A percentile compares a stretch with the other conserved stretches of the same genome.
Conservation (phyloP, 2,113 vertebrate genomes). For the Collichthys lucidus region DNA sequence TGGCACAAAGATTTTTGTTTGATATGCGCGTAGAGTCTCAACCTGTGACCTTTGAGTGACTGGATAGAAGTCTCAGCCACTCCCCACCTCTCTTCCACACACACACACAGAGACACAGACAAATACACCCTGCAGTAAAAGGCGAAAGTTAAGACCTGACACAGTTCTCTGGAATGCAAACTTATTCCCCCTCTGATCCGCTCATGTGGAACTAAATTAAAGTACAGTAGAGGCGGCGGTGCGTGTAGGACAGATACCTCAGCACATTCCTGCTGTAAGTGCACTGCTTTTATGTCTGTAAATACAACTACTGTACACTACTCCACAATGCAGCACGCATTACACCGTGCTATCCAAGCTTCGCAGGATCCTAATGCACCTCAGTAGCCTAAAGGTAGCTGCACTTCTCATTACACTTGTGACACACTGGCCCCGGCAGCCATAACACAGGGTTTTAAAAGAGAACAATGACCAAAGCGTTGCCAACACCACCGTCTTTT, state of each 20-base stretch:
- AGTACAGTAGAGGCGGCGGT: constrained; percentile 47
- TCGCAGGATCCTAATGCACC: constrained; percentile 5
- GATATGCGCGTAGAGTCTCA: constrained; percentile 38
- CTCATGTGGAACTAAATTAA: constrained; percentile 72
- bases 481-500: constrained; percentile 21
- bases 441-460: constrained; percentile 28
- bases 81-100: constrained; percentile 36
- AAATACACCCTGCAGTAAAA: constrained; percentile 32
- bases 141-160: constrained; percentile 75
- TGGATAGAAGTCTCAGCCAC: constrained; percentile 39
- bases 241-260: constrained; percentile 19
- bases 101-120: constrained; percentile 35
- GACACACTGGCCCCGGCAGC: constrained; percentile 34
- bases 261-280: constrained; percentile 24
- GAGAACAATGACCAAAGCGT: constrained; percentile 42
- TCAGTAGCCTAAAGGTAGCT: constrained; percentile 44
- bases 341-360: constrained; percentile 7
- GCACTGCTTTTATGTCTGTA: constrained; percentile 36
- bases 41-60: constrained; percentile 61
- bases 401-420: constrained; percentile 37
- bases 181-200: constrained; percentile 49
- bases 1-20: constrained; percentile 5
- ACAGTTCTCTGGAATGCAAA: constrained; percentile 77
- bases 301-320: constrained; percentile 23
- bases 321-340: constrained; percentile 10